Evolutionary conservation across 2,797 vertebrate species (phyloP).

Genomic region (Sternotherus odoratus): DNA sequence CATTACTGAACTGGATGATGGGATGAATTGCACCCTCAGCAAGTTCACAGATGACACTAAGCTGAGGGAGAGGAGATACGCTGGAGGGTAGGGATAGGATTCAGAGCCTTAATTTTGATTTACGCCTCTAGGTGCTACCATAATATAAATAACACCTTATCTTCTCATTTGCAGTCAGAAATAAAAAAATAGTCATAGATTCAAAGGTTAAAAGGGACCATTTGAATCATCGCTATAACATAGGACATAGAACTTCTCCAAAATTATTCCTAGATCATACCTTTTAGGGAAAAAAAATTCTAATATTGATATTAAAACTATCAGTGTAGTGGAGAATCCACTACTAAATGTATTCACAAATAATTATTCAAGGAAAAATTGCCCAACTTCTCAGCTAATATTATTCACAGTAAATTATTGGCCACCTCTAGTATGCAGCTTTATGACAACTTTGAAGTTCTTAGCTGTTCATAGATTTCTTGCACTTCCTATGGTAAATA

Average conservation of each 20-base stretch:
- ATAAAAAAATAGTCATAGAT: neutral
- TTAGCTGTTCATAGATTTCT: slow-evolving; percentile 17
- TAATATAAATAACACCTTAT: neutral
- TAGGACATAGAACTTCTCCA: neutral
- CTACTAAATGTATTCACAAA: neutral
- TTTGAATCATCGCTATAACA: neutral
- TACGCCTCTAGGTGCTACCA: neutral
- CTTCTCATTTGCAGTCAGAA: neutral
- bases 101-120: neutral
- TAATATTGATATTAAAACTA: neutral
- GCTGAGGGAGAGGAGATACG: no score
- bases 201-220: neutral
- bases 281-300: neutral
- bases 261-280: neutral
- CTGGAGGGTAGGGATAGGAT: no score
- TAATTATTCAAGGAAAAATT: neutral
- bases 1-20: no score
- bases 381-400: neutral
- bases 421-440: neutral
- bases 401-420: slow-evolving; percentile 16
- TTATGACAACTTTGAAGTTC: slow-evolving; percentile 20
- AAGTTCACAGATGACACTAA: no score
- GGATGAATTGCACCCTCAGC: no score
- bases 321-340: neutral
- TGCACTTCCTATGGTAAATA: neutral